Base-by-base conservation (phyloP, 64 coral and sea anemone genomes). In the Pocillopora verrucosa region DNA sequence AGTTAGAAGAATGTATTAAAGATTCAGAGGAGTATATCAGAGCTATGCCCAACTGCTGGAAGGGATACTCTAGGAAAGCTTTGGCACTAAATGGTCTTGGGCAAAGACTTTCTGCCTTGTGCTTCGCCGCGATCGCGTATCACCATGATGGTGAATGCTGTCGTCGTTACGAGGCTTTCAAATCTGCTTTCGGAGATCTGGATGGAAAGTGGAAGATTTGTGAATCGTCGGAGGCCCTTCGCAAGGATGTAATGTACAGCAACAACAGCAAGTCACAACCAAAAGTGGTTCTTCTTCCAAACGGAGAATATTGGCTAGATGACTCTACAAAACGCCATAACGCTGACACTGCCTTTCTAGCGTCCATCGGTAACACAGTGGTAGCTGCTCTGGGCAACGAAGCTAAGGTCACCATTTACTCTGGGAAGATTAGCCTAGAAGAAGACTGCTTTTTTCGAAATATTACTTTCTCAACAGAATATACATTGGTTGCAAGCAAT, bases 21-120 rank as follows among this genome's bases (percentile, higher is more conserved):
- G 90, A 92, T 87, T 58, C 90, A 19, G 58, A 72, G 13, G 64
- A 80, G 56, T 92, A 86, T 59, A 78, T 92, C 4, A 80, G n/a
- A 0, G 58, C 73, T n/a, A 16, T 63, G 22, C 90, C 90, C 4
- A 73, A 87, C 4, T 92, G 63, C 30, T 92, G 83, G 83, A 92
- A 87, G 65, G 90, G 90, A 57, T 87, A 92, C 61, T 60, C 34
- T 35, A 79, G 90, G 76, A 76, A 67, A 59, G 90, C 90, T 19
- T 79, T 92, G 56, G 90, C 90, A 26, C 60, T 83, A 11, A 68
- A 41, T 68, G 61, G 80, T 17, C 36, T 83, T 67, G 80, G 80
- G 41, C 16, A 20, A 19, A 62, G 34, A 10, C 17, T 19, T 41
- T 19, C 64, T 3, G 57, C 90, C 38, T 72, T 78, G 16, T 76